Evolutionary conservation across 2,888 invertebrate genomes (phyloP).

Genomic region (Philonicus albiceps): DNA sequence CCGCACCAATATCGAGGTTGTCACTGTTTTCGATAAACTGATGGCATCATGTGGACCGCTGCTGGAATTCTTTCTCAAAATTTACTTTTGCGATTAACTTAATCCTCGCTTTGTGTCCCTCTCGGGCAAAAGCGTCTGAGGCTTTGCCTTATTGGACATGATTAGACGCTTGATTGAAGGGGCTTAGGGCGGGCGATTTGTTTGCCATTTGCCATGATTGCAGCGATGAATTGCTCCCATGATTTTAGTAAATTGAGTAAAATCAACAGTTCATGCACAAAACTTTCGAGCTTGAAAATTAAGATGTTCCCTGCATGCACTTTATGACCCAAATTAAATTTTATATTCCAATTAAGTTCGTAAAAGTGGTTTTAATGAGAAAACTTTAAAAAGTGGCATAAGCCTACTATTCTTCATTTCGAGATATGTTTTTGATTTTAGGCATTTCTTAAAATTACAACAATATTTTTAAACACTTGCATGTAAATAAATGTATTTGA

Average conservation of each 20-base stretch:
- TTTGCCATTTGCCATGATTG: background rate
- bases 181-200: background rate
- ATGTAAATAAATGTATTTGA: too few relatives aligned
- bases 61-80: background rate
- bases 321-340: background rate
- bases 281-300: background rate
- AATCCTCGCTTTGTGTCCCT: background rate
- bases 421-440: too few relatives aligned
- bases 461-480: too few relatives aligned
- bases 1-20: background rate
- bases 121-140: background rate
- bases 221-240: background rate
- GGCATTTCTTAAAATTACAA: too few relatives aligned
- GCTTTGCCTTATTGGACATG: background rate
- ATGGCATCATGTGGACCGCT: background rate
- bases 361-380: background rate
- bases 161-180: background rate
- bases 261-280: background rate
- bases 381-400: too few relatives aligned
- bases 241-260: background rate
- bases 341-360: background rate
- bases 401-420: too few relatives aligned
- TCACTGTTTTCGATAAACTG: slow-evolving; percentile 15
- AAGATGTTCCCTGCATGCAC: background rate
- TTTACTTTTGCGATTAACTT: background rate